phyloP scores from a whole-genome alignment of 2,888 invertebrate genomes.

The Bellardia pandia region DNA sequence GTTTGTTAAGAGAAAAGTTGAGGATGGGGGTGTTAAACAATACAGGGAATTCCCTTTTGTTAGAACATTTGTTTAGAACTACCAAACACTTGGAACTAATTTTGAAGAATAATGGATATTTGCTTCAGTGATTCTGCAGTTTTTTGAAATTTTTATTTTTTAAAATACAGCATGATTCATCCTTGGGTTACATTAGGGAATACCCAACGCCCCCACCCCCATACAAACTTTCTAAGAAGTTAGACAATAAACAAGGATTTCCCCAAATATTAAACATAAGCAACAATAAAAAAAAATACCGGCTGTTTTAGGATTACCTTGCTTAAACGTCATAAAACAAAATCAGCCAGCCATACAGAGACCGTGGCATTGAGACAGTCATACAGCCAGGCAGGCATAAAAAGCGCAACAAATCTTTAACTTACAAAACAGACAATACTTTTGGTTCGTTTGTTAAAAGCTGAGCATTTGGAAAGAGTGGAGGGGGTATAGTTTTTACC shows the following conservation, averaged over 20 bases:
- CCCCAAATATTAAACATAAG: constrained; percentile 36
- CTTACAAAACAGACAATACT: background rate
- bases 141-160: constrained; percentile 48
- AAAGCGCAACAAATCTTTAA: constrained; percentile 72
- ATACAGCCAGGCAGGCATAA: constrained; percentile 41
- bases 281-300: constrained; percentile 30
- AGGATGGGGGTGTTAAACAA: constrained; percentile 16
- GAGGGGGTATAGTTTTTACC: constrained; percentile 24
- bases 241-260: constrained; percentile 71
- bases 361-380: background rate
- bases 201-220: constrained; percentile 8
- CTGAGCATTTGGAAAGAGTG: background rate
- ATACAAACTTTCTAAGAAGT: background rate
- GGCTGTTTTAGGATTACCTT: constrained; percentile 58
- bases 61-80: constrained; percentile 27
- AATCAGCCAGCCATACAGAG: constrained; percentile 38
- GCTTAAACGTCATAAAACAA: constrained; percentile 50
- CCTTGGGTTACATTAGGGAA: constrained; percentile 58
- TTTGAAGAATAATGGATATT: constrained; percentile 63
- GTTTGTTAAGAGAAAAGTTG: background rate
- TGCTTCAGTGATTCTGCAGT: constrained; percentile 70
- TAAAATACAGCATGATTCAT: constrained; percentile 64
- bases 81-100: constrained; percentile 66
- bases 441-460: background rate
- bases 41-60: constrained; percentile 50